Conservation (phyloP, 2,888 invertebrate genomes). For the Drosophila leonis region DNA sequence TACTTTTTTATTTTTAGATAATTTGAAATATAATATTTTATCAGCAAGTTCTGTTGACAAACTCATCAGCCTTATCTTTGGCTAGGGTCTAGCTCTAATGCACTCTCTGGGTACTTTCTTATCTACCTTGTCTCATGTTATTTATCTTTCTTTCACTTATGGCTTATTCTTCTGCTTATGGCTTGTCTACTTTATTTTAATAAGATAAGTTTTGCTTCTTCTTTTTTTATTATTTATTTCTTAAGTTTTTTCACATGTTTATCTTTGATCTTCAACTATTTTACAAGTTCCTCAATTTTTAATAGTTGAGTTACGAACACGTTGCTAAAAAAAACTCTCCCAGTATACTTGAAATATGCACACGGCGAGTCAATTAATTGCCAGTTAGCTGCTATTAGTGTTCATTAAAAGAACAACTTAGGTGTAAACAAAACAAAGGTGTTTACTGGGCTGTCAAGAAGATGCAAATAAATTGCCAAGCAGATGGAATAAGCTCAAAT, state of each 20-base stretch:
- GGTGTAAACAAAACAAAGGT: conserved; percentile 37
- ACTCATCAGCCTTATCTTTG: not conserved
- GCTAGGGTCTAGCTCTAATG: not conserved
- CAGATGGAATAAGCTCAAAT: conserved; percentile 28
- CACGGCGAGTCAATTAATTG: conserved; percentile 56
- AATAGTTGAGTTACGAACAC: conserved; percentile 25
- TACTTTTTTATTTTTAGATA: not conserved
- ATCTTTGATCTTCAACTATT: conserved; percentile 16
- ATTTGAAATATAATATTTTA: not conserved
- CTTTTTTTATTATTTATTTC: not conserved
- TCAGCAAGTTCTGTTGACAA: not conserved
- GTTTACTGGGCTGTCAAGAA: conserved; percentile 22
- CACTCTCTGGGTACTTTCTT: conserved; percentile 1
- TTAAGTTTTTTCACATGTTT: too few relatives aligned
- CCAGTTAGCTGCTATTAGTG: conserved; percentile 58
- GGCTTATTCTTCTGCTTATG: too few relatives aligned
- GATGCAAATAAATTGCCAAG: conserved; percentile 22
- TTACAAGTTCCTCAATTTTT: conserved; percentile 40
- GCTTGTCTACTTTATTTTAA: not conserved
- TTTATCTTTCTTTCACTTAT: not conserved
- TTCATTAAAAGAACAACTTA: conserved; percentile 42
- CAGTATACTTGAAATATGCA: conserved; percentile 17
- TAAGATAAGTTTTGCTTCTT: not conserved
- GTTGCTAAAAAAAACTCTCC: conserved; percentile 1
- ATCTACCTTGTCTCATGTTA: not conserved